Evolutionary conservation across 2,113 vertebrate genomes (phyloP).

Genomic region (Stigmatopora nigra): DNA sequence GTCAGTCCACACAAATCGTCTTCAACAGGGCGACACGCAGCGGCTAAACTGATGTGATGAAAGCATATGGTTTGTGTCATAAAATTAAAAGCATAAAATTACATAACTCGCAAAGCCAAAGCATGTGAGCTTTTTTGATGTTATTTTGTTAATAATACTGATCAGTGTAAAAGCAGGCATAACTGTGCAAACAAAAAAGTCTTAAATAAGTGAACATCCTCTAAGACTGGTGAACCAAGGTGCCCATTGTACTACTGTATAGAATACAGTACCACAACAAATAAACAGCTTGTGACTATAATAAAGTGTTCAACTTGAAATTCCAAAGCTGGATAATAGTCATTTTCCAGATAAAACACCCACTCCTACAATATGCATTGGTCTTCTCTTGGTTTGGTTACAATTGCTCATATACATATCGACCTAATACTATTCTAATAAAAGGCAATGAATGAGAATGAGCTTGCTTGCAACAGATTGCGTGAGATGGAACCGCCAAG

Average conservation of each 20-base stretch:
- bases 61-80: constrained; percentile 21
- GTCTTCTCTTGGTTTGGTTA: constrained; percentile 37
- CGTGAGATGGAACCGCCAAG: constrained; percentile 24
- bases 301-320: constrained; percentile 9
- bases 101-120: constrained; percentile 12
- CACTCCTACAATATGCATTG: constrained; percentile 51
- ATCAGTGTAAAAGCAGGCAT: background rate
- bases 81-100: constrained; percentile 51
- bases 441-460: constrained; percentile 47
- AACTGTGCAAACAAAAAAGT: too few species aligned
- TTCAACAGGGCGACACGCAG: constrained; percentile 13
- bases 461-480: constrained; percentile 37
- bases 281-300: background rate
- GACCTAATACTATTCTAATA: constrained; percentile 45
- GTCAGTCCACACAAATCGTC: constrained; percentile 56
- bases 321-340: constrained; percentile 16
- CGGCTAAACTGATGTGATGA: constrained; percentile 44
- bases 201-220: too few species aligned
- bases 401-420: constrained; percentile 49
- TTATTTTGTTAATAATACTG: background rate
- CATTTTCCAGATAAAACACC: constrained; percentile 39
- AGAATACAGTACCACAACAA: background rate
- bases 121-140: constrained; percentile 6
- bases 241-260: too few species aligned
- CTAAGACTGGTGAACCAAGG: too few species aligned